These are phyloP conservation scores for Spisula solida DNA, from an alignment of 2,888 invertebrate genomes.

Conservation along the genomic window DNA sequence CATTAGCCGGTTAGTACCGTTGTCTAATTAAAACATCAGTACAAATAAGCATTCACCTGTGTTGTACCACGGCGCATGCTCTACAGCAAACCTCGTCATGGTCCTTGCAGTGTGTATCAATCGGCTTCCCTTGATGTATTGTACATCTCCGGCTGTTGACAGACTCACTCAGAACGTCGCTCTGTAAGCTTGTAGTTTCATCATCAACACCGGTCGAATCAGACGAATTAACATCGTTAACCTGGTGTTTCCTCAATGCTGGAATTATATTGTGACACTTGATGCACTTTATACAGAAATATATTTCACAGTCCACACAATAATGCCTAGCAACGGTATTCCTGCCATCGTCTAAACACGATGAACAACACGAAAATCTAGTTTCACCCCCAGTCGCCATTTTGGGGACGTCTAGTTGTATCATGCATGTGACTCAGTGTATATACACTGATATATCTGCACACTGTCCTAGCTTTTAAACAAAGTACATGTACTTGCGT, in stretches of 20 bases:
- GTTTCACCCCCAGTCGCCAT: no score
- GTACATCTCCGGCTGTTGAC: neutral
- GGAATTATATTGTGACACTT: conserved; percentile 11
- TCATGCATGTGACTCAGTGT: no score
- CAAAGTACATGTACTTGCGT: no score
- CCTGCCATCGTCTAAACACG: conserved; percentile 18
- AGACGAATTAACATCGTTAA: neutral
- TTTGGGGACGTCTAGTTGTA: no score
- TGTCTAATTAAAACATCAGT: no score
- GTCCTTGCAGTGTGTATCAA: conserved; percentile 14
- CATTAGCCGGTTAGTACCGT: no score
- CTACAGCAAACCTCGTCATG: conserved; percentile 33
- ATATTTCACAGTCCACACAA: conserved; percentile 23
- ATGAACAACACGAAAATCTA: neutral
- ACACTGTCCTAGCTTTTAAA: no score
- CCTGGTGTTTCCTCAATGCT: neutral
- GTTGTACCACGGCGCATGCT: conserved; percentile 13
- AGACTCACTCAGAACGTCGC: neutral
- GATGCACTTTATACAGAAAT: conserved; percentile 20
- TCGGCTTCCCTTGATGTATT: neutral
- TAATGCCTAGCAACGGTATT: conserved; percentile 12
- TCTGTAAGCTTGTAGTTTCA: neutral
- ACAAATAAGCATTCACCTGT: conserved; percentile 17
- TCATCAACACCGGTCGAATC: neutral
- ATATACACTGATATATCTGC: no score